phyloP scores from a whole-genome alignment of 2,888 invertebrate genomes.

The Silvanus unidentatus region DNA sequence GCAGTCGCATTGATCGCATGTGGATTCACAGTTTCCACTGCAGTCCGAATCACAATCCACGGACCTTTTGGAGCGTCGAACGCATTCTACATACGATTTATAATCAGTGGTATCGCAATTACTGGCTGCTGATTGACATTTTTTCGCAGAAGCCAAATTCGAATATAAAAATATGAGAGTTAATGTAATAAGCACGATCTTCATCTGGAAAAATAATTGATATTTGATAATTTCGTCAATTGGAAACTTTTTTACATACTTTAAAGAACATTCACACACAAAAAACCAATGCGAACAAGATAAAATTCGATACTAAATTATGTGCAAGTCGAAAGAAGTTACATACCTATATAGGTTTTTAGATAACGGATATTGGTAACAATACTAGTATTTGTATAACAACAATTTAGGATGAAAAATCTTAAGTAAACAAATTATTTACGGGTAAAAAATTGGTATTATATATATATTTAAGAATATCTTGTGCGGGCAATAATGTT shows the following conservation, averaged over 20 bases:
- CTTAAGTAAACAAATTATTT: no score
- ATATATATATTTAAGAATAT: no score
- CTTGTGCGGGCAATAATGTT: no score
- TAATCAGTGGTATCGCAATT: slow-evolving; percentile 36
- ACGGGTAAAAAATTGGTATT: no score
- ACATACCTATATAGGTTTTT: no score
- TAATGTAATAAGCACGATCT: slow-evolving; percentile 3
- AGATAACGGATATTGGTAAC: no score
- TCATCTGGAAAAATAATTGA: slow-evolving; percentile 14
- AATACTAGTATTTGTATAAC: no score
- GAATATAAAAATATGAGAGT: not conserved
- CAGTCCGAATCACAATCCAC: slow-evolving; percentile 20
- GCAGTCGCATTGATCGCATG: slow-evolving; percentile 16
- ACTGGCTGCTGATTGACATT: slow-evolving; percentile 14
- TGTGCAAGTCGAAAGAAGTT: no score
- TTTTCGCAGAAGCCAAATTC: slow-evolving; percentile 1
- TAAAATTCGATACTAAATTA: no score
- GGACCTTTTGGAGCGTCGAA: slow-evolving; percentile 33
- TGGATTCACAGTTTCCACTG: slow-evolving; percentile 13
- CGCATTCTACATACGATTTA: slow-evolving; percentile 36
- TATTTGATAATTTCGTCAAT: not conserved
- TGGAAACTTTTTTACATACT: not conserved
- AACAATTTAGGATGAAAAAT: no score
- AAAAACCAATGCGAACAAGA: no score
- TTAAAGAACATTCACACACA: no score